Base-by-base conservation (phyloP, 2,113 vertebrate genomes). In the Antechinus flavipes region DNA sequence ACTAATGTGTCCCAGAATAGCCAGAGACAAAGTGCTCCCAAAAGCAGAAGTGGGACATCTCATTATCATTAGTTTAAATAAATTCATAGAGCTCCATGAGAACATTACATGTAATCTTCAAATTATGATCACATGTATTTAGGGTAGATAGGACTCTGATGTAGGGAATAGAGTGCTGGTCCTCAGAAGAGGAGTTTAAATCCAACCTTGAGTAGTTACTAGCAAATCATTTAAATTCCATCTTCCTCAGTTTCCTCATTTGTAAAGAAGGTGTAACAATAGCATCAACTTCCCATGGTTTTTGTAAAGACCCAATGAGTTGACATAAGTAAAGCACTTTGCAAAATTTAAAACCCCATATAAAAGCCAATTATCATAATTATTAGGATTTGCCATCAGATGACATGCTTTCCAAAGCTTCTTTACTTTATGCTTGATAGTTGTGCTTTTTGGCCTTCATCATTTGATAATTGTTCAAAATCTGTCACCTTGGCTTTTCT, bases 361-460 rank as follows among this genome's bases (percentile, higher is more conserved):
- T 42, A 84, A 84, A 84, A n/a, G 5, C 1, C 19, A 84, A 2
- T 6, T 42, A 42, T 42, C 8, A 19, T 42, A 42, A 84, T 99
- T 99, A 93, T 98, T 96, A 95, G 98, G 58, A 94, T 97, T 97
- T 52, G 97, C 98, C 94, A 99, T 99, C 54, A 98, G 98, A 93
- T 98, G 92, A 96, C 98, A 56, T 54, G 98, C 89, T 98, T 98
- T 99, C 97, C 99, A 99, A 84, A 99, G 99, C 98, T 99, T 99
- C 98, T 99, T 99, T 95, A 99, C 98, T 98, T 99, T 99, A 3
- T 99, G 99, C 97, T 99, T 99, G 99, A 99, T 99, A 97, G 99
- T 99, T 98, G 99, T 99, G 98, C 99, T 99, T 99, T 99, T 99
- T 99, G 47, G 99, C 99, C 98, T 99, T 99, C 99, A 99, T 99